Conservation (phyloP, 1,140 invertebrate species). For the Chlorops oryzae region DNA sequence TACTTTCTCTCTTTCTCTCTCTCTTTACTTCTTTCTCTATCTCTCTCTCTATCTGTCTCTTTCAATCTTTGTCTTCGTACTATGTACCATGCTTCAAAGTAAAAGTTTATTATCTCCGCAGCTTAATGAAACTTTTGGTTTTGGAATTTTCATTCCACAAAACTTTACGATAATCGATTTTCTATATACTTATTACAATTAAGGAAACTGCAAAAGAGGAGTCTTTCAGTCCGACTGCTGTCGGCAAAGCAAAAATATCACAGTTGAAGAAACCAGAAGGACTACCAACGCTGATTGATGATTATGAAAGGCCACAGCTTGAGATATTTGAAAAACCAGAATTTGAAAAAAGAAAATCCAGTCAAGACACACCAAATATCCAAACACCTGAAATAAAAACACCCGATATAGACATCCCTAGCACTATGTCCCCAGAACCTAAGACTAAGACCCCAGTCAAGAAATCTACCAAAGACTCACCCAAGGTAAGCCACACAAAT, state of each 20-base stretch:
- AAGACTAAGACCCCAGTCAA: constrained; percentile 4
- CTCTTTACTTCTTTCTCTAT: constrained; percentile 1
- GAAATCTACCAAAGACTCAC: constrained; percentile 15
- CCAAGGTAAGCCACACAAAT: constrained; percentile 36
- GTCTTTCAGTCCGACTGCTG: constrained; percentile 20
- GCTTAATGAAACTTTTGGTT: no score
- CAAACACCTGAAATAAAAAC: constrained; percentile 18
- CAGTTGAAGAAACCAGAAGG: constrained; percentile 31
- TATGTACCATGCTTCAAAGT: no score
- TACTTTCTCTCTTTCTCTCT: background rate
- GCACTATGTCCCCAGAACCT: background rate
- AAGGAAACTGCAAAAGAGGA: constrained; percentile 29
- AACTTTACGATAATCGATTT: no score
- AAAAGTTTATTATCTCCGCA: no score
- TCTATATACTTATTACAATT: constrained; percentile 6
- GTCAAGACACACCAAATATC: constrained; percentile 12
- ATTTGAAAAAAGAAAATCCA: constrained; percentile 23
- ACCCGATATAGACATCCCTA: constrained; percentile 20
- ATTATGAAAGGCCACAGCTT: constrained; percentile 51
- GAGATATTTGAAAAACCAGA: constrained; percentile 49
- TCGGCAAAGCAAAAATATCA: constrained; percentile 27
- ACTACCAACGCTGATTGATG: constrained; percentile 31
- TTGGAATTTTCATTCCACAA: no score
- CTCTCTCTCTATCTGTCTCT: constrained; percentile 7
- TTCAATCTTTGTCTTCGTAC: background rate